These are phyloP conservation scores for Strix uralensis DNA, from an alignment of 2,113 vertebrate genomes.

Conservation along the genomic window DNA sequence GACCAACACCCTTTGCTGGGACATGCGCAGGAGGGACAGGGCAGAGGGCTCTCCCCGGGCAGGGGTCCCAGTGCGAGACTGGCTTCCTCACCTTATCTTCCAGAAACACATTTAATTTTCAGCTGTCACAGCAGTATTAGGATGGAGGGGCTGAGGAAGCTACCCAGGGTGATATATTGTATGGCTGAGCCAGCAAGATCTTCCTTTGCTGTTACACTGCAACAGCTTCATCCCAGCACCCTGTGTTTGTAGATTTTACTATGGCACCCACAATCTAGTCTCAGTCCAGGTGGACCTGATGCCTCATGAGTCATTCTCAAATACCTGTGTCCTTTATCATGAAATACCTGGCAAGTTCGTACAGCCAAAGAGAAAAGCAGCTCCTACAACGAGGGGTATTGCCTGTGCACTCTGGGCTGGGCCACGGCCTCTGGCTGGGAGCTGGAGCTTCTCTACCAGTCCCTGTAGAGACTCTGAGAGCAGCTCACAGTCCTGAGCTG, in stretches of 20 bases:
- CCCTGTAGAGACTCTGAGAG: rapidly evolving
- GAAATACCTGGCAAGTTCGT: not conserved
- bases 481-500: not conserved
- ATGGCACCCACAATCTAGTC: rapidly evolving
- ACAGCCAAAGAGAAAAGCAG: not conserved
- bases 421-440: not conserved
- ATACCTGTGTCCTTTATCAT: rapidly evolving
- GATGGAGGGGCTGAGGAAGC: not conserved
- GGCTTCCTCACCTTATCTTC: not conserved
- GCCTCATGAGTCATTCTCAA: not conserved
- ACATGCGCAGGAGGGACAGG: rapidly evolving
- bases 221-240: not conserved
- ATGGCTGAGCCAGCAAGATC: not conserved
- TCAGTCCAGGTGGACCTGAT: not conserved
- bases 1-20: not conserved
- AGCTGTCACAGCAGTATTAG: rapidly evolving
- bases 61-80: too few relatives aligned
- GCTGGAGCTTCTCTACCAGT: not conserved
- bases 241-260: not conserved
- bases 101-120: not conserved
- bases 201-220: not conserved
- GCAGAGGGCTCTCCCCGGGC: not conserved
- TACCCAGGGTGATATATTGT: rapidly evolving
- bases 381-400: rapidly evolving
- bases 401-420: not conserved